Evolutionary conservation across 2,113 vertebrate genomes (phyloP).

Genomic region (Cyrtonyx montezumae): DNA sequence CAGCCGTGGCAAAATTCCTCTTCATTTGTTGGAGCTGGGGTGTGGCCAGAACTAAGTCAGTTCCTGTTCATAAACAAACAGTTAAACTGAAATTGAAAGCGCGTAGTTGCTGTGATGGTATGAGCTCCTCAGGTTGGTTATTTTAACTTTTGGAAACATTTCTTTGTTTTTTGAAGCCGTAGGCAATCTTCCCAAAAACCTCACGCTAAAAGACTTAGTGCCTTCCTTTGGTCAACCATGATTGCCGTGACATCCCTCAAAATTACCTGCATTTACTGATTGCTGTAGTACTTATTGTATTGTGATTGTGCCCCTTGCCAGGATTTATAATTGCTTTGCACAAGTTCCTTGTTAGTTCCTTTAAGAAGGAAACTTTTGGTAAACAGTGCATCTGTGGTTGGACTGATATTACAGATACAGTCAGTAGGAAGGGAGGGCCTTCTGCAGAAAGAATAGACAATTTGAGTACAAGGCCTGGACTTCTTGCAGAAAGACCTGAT

Average conservation of each 20-base stretch:
- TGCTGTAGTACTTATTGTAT: neutral
- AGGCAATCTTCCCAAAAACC: neutral
- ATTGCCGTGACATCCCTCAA: neutral
- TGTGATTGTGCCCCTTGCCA: neutral
- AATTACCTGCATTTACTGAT: neutral
- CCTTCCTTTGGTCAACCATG: neutral
- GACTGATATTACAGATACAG: neutral
- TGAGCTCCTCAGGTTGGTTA: neutral
- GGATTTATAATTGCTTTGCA: neutral
- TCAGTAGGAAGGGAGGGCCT: neutral
- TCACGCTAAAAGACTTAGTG: neutral
- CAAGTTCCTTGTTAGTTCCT: neutral
- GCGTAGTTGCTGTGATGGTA: neutral
- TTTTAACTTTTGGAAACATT: neutral
- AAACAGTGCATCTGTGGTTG: neutral
- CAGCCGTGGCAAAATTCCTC: neutral
- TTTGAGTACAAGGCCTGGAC: neutral
- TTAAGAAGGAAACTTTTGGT: neutral
- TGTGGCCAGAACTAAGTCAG: neutral
- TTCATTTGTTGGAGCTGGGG: neutral
- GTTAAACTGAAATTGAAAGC: neutral
- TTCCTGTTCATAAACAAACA: neutral
- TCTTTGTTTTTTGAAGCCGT: neutral
- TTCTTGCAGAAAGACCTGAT: neutral
- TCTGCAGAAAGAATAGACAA: accelerated